Evolutionary conservation across 2,797 vertebrate species (phyloP).

Genomic region (Scarus forsteni): DNA sequence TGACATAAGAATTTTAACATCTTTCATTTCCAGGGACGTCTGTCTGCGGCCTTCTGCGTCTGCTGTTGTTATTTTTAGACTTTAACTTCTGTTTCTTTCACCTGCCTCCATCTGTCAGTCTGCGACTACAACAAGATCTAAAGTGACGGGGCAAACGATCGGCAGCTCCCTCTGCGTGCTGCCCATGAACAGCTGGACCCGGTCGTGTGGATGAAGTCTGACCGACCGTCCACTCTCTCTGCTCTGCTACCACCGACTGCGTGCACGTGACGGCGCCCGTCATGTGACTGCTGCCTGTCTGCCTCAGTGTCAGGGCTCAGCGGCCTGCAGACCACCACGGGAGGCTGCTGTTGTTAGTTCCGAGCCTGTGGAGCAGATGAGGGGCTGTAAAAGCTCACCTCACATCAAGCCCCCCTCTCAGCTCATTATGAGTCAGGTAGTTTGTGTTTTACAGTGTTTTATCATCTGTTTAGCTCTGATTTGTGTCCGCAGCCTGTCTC

Average conservation of each 20-base stretch:
- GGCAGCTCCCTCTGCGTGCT: constrained; percentile 48
- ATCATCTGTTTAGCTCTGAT: constrained; percentile 44
- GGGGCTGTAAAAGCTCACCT: constrained; percentile 42
- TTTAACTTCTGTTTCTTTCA: constrained; percentile 65
- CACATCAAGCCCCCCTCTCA: constrained; percentile 15
- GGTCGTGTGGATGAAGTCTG: constrained; percentile 44
- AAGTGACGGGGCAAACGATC: constrained; percentile 33
- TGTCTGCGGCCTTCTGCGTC: constrained; percentile 35
- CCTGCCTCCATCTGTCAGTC: constrained; percentile 71
- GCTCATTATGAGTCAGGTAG: constrained; percentile 22
- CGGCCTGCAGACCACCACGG: constrained; percentile 63
- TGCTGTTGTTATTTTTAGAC: constrained; percentile 65
- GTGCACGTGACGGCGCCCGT: constrained; percentile 56
- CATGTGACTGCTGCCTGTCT: constrained; percentile 63
- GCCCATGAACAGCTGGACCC: constrained; percentile 57
- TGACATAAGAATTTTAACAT: constrained; percentile 39
- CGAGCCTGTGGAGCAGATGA: constrained; percentile 53
- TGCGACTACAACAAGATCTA: constrained; percentile 29
- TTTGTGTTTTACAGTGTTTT: constrained; percentile 33
- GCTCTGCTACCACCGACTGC: constrained; percentile 47
- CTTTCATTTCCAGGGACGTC: constrained; percentile 44
- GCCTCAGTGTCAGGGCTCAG: constrained; percentile 48
- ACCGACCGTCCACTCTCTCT: constrained; percentile 24
- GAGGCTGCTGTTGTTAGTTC: constrained; percentile 59
- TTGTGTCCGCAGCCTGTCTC: constrained; percentile 16